These are phyloP conservation scores for Thalassophryne amazonica DNA, from an alignment of 2,797 vertebrate genomes.

Conservation along the genomic window DNA sequence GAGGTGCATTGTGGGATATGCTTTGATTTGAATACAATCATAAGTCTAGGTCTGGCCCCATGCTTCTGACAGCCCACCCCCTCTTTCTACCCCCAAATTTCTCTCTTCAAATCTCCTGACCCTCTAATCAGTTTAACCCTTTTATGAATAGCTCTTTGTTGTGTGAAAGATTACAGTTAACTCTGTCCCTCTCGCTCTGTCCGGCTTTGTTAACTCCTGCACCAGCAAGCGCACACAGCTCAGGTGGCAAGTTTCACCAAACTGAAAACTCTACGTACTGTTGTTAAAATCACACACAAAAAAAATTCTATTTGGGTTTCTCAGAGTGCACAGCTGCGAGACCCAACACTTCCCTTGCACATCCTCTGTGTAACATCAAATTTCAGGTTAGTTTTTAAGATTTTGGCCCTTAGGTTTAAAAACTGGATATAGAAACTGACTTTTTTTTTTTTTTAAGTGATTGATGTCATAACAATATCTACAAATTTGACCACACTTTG, in stretches of 20 bases:
- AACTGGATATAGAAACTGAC: no score
- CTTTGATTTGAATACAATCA: slow-evolving; percentile 87
- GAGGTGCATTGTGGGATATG: slow-evolving; percentile 82
- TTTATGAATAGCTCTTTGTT: slow-evolving; percentile 86
- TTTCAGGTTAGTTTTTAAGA: no score
- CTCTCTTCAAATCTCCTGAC: slow-evolving; percentile 79
- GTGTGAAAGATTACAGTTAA: slow-evolving; percentile 83
- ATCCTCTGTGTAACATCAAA: no score
- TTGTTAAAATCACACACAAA: no score
- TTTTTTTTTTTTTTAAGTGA: no score
- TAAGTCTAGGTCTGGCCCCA: slow-evolving; percentile 66
- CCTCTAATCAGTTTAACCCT: slow-evolving; percentile 83
- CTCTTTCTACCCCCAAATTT: slow-evolving; percentile 74
- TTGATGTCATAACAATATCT: no score
- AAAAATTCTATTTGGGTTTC: no score
- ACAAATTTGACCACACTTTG: no score
- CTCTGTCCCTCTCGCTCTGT: slow-evolving; percentile 69
- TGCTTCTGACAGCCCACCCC: slow-evolving; percentile 63
- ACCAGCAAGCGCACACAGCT: slow-evolving; percentile 35
- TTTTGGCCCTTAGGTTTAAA: no score
- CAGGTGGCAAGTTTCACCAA: slow-evolving; percentile 43
- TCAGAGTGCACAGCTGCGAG: no score
- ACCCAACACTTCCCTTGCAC: no score
- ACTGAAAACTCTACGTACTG: slow-evolving; percentile 15
- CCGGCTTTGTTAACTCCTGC: slow-evolving; percentile 52